phyloP scores from a whole-genome alignment of 2,113 vertebrate genomes.

The Axis porcinus region DNA sequence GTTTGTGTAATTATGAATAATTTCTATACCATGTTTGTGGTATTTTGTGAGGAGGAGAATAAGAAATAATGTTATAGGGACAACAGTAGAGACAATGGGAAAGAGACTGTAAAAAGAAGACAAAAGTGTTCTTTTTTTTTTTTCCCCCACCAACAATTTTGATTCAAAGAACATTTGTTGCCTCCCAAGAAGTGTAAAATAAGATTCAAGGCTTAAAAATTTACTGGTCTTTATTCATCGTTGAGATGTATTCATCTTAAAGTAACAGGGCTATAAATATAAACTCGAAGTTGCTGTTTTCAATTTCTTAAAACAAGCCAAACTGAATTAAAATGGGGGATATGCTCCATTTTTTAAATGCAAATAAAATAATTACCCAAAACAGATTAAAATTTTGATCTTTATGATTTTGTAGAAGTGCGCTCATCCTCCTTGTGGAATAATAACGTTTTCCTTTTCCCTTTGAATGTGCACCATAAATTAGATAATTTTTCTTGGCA shows the following conservation, averaged over 20 bases:
- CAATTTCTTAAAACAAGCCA: not conserved
- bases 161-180: not conserved
- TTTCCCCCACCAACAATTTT: not conserved
- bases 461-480: not conserved
- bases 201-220: not conserved
- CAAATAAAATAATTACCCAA: not conserved
- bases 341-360: not conserved
- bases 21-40: not conserved
- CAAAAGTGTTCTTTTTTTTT: not conserved
- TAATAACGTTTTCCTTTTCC: not conserved
- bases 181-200: not conserved
- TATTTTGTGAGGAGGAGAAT: not conserved
- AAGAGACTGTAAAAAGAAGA: not conserved
- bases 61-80: not conserved
- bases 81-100: not conserved
- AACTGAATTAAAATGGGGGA: not conserved
- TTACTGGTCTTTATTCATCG: not conserved
- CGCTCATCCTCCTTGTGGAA: not conserved
- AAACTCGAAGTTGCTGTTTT: not conserved
- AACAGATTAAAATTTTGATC: not conserved
- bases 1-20: constrained; percentile 3
- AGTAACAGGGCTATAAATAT: not conserved
- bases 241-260: not conserved
- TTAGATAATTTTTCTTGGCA: constrained; percentile 14
- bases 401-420: not conserved